Evolutionary conservation across 2,888 invertebrate genomes (phyloP), one percentile per base, ranked within the genome.

Genomic region (Phortica okadai): DNA sequence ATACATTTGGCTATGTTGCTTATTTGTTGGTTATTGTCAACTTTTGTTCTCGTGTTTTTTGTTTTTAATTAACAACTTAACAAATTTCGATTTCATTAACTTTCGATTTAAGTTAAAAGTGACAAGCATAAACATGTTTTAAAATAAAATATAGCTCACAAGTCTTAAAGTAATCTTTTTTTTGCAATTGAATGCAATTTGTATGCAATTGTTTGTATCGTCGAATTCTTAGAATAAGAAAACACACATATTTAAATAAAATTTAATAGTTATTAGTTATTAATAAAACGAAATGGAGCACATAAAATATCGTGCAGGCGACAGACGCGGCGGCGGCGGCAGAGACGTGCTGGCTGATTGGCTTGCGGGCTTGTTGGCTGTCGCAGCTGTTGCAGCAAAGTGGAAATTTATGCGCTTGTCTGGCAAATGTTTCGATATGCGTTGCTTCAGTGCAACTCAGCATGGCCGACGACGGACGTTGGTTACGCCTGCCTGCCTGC

Each of bases 211-310:
- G 4, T 8, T 11, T 50, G 50, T 50, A 4, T 2, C 33, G 33
- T 33, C 1, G 33, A 33, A 33, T 33, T 33, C 33, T 5, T 4
- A 33, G 33, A 33, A 33, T 33, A 25, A 10, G 59, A 8, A 25
- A 21, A 62, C 4, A 11, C n/a, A 62, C 25, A 33, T 33, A 62
- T 62, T 62, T 62, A 21, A 62, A 62, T 62, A 62, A 62, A 62
- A 62, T 62, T 62, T 62, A 62, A 62, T 62, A 62, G 62, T 62
- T 62, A 62, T 62, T 62, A 62, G 62, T 62, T 62, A 62, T 25
- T 62, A 62, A 62, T 25, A 25, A 62, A 25, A 62, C 62, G 62
- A 62, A 62, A 62, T 25, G 62, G 16, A 25, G 25, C 59, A 10
- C 21, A 59, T 16, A 59, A 59, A 50, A 50, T 14, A 6, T 50